Evolutionary conservation across 2,113 vertebrate genomes (phyloP).

Genomic region (Eleginops maclovinus): DNA sequence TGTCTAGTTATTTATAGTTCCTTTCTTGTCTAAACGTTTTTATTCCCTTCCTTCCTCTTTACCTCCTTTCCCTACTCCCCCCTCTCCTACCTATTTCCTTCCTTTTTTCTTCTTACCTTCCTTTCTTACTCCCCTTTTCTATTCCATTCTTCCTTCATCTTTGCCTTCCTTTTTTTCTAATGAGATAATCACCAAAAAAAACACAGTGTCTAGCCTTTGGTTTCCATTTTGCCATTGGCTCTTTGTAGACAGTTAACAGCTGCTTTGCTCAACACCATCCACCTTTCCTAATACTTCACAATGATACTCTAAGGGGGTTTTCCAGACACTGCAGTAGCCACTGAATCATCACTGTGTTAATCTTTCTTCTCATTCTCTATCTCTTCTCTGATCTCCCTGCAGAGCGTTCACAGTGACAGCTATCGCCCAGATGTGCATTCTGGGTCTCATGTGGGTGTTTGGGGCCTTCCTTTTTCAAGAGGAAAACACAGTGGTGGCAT

Average conservation of each 20-base stretch:
- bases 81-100: no score
- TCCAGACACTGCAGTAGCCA: neutral
- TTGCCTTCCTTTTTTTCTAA: no score
- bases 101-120: no score
- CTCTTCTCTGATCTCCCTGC: constrained; percentile 8
- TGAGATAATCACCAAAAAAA: neutral
- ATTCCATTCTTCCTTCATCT: no score
- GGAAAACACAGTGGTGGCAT: constrained; percentile 58
- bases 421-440: constrained; percentile 88
- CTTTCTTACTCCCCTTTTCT: no score
- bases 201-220: constrained; percentile 8
- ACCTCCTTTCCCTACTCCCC: no score
- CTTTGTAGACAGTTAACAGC: neutral
- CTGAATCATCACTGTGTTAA: constrained; percentile 28
- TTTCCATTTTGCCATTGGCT: neutral
- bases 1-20: neutral
- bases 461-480: constrained; percentile 87
- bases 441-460: constrained; percentile 90
- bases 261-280: neutral
- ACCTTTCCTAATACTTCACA: neutral
- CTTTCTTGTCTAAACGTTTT: no score
- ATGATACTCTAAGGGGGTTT: constrained; percentile 20
- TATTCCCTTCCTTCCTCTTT: no score
- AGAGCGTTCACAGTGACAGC: constrained; percentile 89
- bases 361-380: constrained; percentile 13